Evolutionary conservation across 2,888 invertebrate genomes (phyloP), one percentile per base, ranked within the genome.

Genomic region (Norana najaformis): DNA sequence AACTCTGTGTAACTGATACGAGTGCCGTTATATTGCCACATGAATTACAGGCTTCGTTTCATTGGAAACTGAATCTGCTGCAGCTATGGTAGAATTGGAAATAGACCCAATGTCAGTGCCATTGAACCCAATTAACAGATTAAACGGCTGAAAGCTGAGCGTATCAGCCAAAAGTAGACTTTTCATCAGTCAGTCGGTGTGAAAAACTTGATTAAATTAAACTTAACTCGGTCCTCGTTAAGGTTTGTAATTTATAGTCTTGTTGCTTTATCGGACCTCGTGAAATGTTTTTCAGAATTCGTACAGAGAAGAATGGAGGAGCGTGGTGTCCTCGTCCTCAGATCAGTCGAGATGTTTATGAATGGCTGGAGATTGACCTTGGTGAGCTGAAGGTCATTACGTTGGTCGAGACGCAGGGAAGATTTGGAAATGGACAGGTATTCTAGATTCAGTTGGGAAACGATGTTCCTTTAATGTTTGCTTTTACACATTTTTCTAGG

Each of bases 251-350:
- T 69, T n/a, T n/a, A n/a, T n/a, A 69, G 30, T 30, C 13, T n/a
- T n/a, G 13, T 1, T 30, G 23, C 23, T 30, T 30, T 53, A 4
- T 6, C 69, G 8, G 69, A 69, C 11, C 16, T 69, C 30, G 30
- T 85, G 34, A 34, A 30, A 88, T 38, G 13, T 83, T 23, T 39
- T 85, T 34, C 88, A 92, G 92, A 85, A 91, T 92, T 20, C 90
- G 91, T 30, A 92, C 90, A 34, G 98, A 98, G 94, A 96, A 96
- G 92, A 96, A 96, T 93, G 97, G 98, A n/a, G 98, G 98, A 89
- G 98, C 98, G 0, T 98, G 98, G 98, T 98, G 98, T 95, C 98
- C 98, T 30, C 96, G 96, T 95, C 96, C 96, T 89, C 96, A 97
- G 94, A 97, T 97, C 93, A 97, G 97, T 39, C 93, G 93, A 90